Base-by-base conservation (phyloP, 2,113 vertebrate genomes). In the Semnornis frantzii region DNA sequence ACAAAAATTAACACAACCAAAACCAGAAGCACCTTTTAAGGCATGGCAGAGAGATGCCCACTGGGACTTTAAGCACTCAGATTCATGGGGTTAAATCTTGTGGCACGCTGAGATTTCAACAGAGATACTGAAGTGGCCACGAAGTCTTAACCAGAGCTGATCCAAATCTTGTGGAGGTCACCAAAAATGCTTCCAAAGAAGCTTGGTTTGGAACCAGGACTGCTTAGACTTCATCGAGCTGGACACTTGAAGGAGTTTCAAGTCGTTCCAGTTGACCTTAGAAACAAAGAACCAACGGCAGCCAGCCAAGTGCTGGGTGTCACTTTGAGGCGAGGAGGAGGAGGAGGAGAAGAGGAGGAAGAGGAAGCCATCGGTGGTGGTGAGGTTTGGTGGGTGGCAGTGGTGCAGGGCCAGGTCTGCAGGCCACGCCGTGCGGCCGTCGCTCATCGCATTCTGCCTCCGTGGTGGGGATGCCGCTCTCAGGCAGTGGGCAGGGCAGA, bases 11-110 rank as follows among this genome's bases (percentile, higher is more conserved):
- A 46, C 44, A 15, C 44, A 46, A 46, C 44, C 15, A 46, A 15
- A 46, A 46, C 10, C 97, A 98, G 97, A 98, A 98, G 98, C 98
- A 98, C 98, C 99, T 98, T 98, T 99, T 98, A 93, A 97, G 96
- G 97, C 97, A 97, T 34, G 96, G 97, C 98, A 97, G 97, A 97
- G 95, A 97, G 98, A 98, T 98, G 94, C 94, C 98, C 96, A 88
- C 92, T 92, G 97, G 94, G 95, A 96, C 92, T 85, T 86, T 73
- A 48, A 84, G 87, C 84, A 54, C 30, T 57, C 54, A 5, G 70
- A 85, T 94, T 96, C 65, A 73, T 3, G 23, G 77, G 48, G 64
- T 39, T 44, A 19, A 39, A 82, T 84, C 91, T 79, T 46, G 74
- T 31, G 28, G 55, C 27, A 57, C 10, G 27, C 15, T 30, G 6